Percentiles rank a stretch among this genome's conserved stretches.
phyloP scores from a whole-genome alignment of 2,113 vertebrate species.

The Isichthys henryi region DNA sequence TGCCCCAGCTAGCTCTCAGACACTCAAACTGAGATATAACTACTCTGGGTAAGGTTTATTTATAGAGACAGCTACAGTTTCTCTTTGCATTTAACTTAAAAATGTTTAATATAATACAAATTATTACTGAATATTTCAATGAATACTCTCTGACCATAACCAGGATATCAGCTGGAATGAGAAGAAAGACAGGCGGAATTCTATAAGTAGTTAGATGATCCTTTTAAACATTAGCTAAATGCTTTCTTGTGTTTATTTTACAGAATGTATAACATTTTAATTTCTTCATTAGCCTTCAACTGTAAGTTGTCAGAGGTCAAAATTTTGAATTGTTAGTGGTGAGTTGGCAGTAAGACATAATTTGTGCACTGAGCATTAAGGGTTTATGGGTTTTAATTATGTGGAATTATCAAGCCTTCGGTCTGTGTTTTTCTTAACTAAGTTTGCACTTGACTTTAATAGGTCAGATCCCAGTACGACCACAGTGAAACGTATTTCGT shows the following conservation, averaged over 20 bases:
- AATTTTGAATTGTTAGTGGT: neutral
- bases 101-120: neutral
- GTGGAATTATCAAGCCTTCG: neutral
- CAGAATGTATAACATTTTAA: neutral
- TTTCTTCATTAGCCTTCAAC: neutral
- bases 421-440: neutral
- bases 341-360: neutral
- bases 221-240: neutral
- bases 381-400: neutral
- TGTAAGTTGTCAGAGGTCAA: neutral
- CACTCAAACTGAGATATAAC: neutral
- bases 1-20: neutral
- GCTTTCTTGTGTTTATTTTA: neutral
- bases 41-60: neutral
- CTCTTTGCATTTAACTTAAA: neutral
- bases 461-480: neutral
- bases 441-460: neutral
- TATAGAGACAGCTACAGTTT: neutral
- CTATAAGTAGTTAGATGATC: neutral
- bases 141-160: neutral
- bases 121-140: neutral
- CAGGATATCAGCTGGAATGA: neutral
- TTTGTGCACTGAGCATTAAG: neutral
- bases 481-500: neutral
- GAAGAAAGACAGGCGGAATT: neutral